Percentiles rank a stretch among this genome's conserved stretches.
These are phyloP conservation scores for Cryptus armator DNA, from an alignment of 2,888 invertebrate genomes.

Conservation along the genomic window DNA sequence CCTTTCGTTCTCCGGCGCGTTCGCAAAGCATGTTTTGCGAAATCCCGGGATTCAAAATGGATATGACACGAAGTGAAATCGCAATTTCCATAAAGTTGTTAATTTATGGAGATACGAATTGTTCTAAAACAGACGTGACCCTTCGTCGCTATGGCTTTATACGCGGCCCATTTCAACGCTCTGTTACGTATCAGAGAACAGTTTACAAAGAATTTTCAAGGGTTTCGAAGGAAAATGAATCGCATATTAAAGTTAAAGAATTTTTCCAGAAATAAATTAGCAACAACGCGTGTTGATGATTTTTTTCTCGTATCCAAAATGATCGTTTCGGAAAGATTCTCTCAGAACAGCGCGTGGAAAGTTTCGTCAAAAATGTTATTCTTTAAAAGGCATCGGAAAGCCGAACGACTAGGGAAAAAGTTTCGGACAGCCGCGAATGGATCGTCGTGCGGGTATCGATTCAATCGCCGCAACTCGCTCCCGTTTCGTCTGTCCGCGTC, in stretches of 20 bases:
- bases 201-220: too few relatives aligned
- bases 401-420: conserved; percentile 26
- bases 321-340: too few relatives aligned
- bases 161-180: not conserved
- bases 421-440: conserved; percentile 18
- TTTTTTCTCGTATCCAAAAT: too few relatives aligned
- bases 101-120: conserved; percentile 26
- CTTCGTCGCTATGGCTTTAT: not conserved
- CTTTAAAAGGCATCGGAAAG: conserved; percentile 9
- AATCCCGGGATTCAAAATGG: conserved; percentile 5
- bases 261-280: too few relatives aligned
- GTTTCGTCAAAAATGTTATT: conserved; percentile 10
- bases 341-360: too few relatives aligned
- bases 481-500: conserved; percentile 42
- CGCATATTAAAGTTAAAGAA: too few relatives aligned
- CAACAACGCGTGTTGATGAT: too few relatives aligned
- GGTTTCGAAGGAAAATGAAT: too few relatives aligned
- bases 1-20: not conserved
- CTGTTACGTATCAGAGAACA: not conserved
- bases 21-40: conserved; percentile 21
- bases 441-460: conserved; percentile 42
- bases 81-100: conserved; percentile 16
- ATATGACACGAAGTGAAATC: conserved; percentile 16
- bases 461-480: conserved; percentile 43
- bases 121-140: not conserved